Evolutionary conservation across 2,888 invertebrate species (phyloP), one percentile per base, ranked within the genome.

Genomic region (Rhodophaea formosa): DNA sequence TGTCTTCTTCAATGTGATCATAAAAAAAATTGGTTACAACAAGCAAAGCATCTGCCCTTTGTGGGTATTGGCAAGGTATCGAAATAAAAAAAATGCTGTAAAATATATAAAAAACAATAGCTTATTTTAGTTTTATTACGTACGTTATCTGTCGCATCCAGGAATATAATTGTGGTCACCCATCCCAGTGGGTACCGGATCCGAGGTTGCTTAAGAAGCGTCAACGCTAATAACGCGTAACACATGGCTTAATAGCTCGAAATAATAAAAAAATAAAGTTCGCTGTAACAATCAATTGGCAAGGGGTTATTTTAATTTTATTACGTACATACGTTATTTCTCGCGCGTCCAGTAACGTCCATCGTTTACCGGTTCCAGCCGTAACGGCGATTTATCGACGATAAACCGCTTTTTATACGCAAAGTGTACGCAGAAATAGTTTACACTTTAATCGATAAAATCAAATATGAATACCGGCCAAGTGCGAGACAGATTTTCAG

Each of bases 341-440:
- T 16, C 17, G 12, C 10, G 17, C 35, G 32, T 35, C 51, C 51
- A 35, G 35, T 7, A 51, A 51, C 51, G 32, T 16, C 32, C 51
- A 51, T 51, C 51, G 51, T 51, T 51, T 39, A 32, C 51, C 51
- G 35, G 16, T 35, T 39, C 51, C 51, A 51, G 62, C 64, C 72
- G 72, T 76, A 69, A 62, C 63, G 53, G 62, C 69, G 69, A 79
- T 80, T 77, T 79, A 79, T 78, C 66, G 71, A 63, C 71, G 72
- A 75, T 80, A 76, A 79, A 80, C 69, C 67, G 67, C 62, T 71
- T 75, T 68, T 70, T 67, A 68, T 62, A 68, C 67, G 69, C 62
- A 64, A 69, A 69, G 67, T 65, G 65, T 63, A 62, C 59, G 59
- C 59, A 23, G 62, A 61, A 62, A 61, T 62, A 63, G 64, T 64